Base-by-base conservation (phyloP, 2,888 invertebrate species). In the Notodromas monacha region DNA sequence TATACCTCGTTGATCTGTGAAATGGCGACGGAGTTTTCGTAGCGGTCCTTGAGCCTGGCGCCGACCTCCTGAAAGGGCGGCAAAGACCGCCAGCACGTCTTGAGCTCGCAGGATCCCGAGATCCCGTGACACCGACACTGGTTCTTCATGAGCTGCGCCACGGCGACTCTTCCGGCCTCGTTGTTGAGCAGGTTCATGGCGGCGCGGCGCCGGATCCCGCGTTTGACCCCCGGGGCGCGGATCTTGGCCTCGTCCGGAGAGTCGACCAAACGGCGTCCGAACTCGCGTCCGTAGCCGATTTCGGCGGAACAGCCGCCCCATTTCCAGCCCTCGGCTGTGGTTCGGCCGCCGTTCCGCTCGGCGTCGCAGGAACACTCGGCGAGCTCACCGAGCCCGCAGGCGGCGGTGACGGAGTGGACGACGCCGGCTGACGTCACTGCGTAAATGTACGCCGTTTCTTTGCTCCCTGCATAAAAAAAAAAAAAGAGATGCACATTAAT, bases 51-150 rank as follows among this genome's bases (percentile, higher is more conserved):
- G 34, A 60, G 43, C 35, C 44, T 43, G 31, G 48, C 47, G 4
- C 58, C 58, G 16, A 60, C 50, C 36, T 52, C 47, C 12, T 45
- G 46, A 42, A 60, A 58, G 26, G 50, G 42, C 5, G 58, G 56
- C 39, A 60, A 47, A 35, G 54, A 53, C 36, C 51, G 48, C 59
- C 59, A 60, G 40, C 59, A 60, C 3, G 59, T 59, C 42, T 57
- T 57, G 37, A 58, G 46, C 37, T 56, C 55, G 40, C 60, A 60
- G 13, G 58, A 57, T 3, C 59, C 59, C 13, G 57, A 57, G 6
- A 60, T 56, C 11, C 60, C 60, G 41, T 60, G 59, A 38, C 59
- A 60, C 6, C 58, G 51, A 38, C 59, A 60, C 37, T 52, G 52
- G 40, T 51, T 47, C 31, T 48, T 46, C 54, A 60, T 57, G 37